Conservation (phyloP, 2,797 vertebrate genomes). For the Gorsachius magnificus region DNA sequence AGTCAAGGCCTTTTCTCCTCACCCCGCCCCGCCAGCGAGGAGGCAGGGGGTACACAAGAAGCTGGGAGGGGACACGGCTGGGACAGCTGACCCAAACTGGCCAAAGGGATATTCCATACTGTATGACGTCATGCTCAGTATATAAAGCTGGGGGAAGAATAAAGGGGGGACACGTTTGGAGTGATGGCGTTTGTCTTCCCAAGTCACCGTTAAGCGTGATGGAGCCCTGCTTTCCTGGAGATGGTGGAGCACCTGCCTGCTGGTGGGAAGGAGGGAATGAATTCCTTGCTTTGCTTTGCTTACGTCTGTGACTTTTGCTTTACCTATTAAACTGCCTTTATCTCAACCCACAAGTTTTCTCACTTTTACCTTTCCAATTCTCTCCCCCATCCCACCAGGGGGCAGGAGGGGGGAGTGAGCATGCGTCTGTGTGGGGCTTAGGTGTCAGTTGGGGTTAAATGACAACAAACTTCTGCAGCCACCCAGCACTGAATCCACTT, state of each 20-base stretch:
- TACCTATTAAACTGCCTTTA: background rate
- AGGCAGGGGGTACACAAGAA: background rate
- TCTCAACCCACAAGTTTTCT: background rate
- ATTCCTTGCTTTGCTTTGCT: background rate
- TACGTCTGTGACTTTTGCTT: background rate
- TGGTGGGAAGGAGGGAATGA: background rate
- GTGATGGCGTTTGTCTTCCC: background rate
- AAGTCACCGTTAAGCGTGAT: accelerated
- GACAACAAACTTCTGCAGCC: background rate
- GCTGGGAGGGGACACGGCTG: background rate
- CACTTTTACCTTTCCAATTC: background rate
- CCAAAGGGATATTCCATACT: background rate
- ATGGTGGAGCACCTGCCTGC: background rate
- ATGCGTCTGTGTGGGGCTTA: background rate
- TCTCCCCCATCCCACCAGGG: background rate
- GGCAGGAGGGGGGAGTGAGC: background rate
- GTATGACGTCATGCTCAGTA: background rate
- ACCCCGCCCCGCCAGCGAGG: accelerated
- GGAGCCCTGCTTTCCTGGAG: background rate
- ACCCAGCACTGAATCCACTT: background rate
- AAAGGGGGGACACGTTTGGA: background rate
- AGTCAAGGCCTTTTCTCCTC: background rate
- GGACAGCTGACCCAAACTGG: background rate
- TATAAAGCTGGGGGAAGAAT: background rate
- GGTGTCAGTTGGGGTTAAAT: background rate